Evolutionary conservation across 2,113 vertebrate genomes (phyloP), one percentile per base, ranked within the genome.

Genomic region (Oreocharis arfaki): DNA sequence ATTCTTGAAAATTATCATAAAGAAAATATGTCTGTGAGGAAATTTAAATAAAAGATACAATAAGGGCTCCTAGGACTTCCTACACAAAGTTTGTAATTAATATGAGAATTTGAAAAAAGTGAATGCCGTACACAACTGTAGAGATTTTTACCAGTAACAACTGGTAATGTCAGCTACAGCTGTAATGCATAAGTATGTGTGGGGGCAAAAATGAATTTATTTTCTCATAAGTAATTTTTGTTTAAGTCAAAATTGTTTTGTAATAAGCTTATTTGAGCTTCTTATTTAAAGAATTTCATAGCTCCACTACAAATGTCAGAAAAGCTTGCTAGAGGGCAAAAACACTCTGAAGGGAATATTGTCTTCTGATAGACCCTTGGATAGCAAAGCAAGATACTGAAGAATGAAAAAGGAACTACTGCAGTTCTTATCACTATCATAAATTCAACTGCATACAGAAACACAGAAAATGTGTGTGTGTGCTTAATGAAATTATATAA

Each of bases 221-320:
- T 85, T 79, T 56, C 44, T 82, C 6, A 59, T 68, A 30, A 18
- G 15, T 44, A 49, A 26, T 23, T 53, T 61, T n/a, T 80, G 30
- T 75, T 87, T 64, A 78, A 78, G 39, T 56, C 37, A 79, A 75
- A 80, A 37, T 16, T 27, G 9, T 35, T 86, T 84, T 87, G 16
- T 73, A 85, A 37, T 71, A 87, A 90, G 32, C 22, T 90, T 91
- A 64, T 78, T 93, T 32, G 33, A 79, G 26, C 11, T 90, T 15
- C 73, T 92, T 75, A 67, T 79, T 96, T 95, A 96, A 96, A 96
- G 56, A 68, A 41, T 89, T 47, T 94, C 70, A 74, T 82, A 96
- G 57, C 76, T 96, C 73, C 57, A 76, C 80, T 33, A 86, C 53
- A 93, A 87, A 90, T 95, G 78, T 92, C 90, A 96, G 83, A 70